Evolutionary conservation across 2,113 vertebrate species (phyloP).

Genomic region (Seriola quinqueradiata): DNA sequence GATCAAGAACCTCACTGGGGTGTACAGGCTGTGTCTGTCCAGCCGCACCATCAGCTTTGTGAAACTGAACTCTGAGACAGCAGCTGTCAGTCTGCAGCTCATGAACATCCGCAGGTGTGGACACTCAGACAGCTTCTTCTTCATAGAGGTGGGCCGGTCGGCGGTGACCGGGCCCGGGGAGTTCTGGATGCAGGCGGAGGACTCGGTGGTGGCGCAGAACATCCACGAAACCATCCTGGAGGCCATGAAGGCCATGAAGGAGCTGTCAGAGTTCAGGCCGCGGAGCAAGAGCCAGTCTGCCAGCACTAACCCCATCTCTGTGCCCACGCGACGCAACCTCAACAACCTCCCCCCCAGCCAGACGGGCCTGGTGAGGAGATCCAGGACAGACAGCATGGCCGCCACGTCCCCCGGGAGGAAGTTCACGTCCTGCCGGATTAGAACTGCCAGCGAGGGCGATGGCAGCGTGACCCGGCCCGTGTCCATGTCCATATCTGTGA

Average conservation of each 20-base stretch:
- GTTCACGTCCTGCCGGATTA: slow-evolving; percentile 83
- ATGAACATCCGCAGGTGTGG: slow-evolving; percentile 98
- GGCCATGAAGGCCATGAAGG: slow-evolving; percentile 97
- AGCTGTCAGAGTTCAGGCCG: slow-evolving; percentile 95
- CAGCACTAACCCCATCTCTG: slow-evolving; percentile 85
- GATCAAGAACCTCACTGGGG: slow-evolving; percentile 93
- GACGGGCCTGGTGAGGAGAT: slow-evolving; percentile 86
- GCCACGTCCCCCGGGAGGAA: slow-evolving; percentile 79
- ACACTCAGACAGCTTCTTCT: slow-evolving; percentile 98
- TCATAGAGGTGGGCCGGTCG: slow-evolving; percentile 97
- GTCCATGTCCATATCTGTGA: slow-evolving; percentile 82
- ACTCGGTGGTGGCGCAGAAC: slow-evolving; percentile 96
- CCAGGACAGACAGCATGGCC: slow-evolving; percentile 87
- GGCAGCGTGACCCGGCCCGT: slow-evolving; percentile 83
- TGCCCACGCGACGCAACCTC: slow-evolving; percentile 86
- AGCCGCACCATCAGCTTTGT: slow-evolving; percentile 94
- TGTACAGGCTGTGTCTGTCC: slow-evolving; percentile 95
- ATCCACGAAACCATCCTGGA: slow-evolving; percentile 98
- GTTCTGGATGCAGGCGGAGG: slow-evolving; percentile 99
- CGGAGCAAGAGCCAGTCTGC: slow-evolving; percentile 98
- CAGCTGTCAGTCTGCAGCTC: slow-evolving; percentile 94
- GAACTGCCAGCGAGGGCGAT: slow-evolving; percentile 90
- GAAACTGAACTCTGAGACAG: slow-evolving; percentile 93
- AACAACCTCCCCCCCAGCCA: slow-evolving; percentile 89
- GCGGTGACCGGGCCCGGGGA: slow-evolving; percentile 96